Conservation (phyloP, 1,140 invertebrate genomes). For the Drosophila takahashii region DNA sequence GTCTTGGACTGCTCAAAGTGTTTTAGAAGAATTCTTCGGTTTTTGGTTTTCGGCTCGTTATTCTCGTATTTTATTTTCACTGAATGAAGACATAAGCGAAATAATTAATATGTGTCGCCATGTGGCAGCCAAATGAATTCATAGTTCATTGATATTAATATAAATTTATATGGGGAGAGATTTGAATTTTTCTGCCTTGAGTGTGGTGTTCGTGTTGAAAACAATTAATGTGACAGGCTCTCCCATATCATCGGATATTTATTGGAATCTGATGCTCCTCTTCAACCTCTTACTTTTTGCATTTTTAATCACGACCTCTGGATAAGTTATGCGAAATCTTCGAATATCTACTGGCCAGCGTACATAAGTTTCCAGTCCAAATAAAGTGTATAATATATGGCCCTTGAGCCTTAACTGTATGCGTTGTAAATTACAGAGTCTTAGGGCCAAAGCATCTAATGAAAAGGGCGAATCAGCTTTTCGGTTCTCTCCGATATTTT, state of each 20-base stretch:
- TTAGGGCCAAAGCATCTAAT: slow-evolving; percentile 51
- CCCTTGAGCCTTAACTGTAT: slow-evolving; percentile 67
- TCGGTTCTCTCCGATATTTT: slow-evolving; percentile 39
- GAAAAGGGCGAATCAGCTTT: slow-evolving; percentile 46
- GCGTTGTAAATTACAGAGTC: slow-evolving; percentile 71
- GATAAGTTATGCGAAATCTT: slow-evolving; percentile 72
- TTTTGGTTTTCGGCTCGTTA: not conserved
- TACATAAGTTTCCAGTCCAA: slow-evolving; percentile 51
- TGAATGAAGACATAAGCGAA: slow-evolving; percentile 72
- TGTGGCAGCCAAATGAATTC: slow-evolving; percentile 54
- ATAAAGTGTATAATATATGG: slow-evolving; percentile 73
- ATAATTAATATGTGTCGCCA: slow-evolving; percentile 52
- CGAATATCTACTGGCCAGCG: slow-evolving; percentile 9
- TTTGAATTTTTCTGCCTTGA: slow-evolving; percentile 28
- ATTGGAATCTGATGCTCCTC: slow-evolving; percentile 38
- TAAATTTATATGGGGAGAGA: slow-evolving; percentile 26
- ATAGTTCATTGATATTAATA: slow-evolving; percentile 71
- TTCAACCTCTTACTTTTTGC: slow-evolving; percentile 57
- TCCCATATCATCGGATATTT: slow-evolving; percentile 65
- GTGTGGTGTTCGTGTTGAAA: slow-evolving; percentile 29
- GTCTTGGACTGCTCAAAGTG: slow-evolving; percentile 50
- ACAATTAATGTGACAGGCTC: slow-evolving; percentile 46
- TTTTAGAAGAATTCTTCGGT: slow-evolving; percentile 26
- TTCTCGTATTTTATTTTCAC: slow-evolving; percentile 9
- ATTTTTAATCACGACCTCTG: slow-evolving; percentile 58